phyloP scores from a whole-genome alignment of 2,888 invertebrate species.

The Harpalus rubripes region DNA sequence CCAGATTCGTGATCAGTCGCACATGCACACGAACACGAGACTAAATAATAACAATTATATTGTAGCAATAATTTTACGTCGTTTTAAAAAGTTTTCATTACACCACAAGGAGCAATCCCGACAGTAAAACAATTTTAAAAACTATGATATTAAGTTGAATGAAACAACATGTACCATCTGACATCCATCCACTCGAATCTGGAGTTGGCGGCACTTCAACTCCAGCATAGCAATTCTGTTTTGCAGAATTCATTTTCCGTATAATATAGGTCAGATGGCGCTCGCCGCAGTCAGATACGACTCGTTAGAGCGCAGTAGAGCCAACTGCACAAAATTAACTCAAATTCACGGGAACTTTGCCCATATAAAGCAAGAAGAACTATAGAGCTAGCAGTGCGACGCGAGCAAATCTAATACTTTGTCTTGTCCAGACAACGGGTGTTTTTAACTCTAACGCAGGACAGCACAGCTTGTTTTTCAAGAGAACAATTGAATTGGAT shows the following conservation, averaged over 20 bases:
- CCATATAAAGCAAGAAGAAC: slow-evolving; percentile 45
- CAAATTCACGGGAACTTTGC: slow-evolving; percentile 54
- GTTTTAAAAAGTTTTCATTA: too few relatives aligned
- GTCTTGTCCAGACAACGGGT: slow-evolving; percentile 24
- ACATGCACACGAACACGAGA: too few relatives aligned
- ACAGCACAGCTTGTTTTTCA: background rate
- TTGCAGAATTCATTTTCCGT: slow-evolving; percentile 46
- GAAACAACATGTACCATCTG: background rate
- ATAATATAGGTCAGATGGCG: slow-evolving; percentile 49
- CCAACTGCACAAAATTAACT: slow-evolving; percentile 59
- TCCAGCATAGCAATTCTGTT: slow-evolving; percentile 24
- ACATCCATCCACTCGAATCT: slow-evolving; percentile 1
- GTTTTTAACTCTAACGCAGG: background rate
- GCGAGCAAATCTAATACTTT: slow-evolving; percentile 52
- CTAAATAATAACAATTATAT: too few relatives aligned
- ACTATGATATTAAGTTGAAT: too few relatives aligned
- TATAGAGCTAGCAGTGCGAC: slow-evolving; percentile 12
- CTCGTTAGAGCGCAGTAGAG: slow-evolving; percentile 50
- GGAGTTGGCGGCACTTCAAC: slow-evolving; percentile 32
- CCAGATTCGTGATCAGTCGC: too few relatives aligned
- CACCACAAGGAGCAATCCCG: too few relatives aligned
- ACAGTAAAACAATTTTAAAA: too few relatives aligned
- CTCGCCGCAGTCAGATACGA: slow-evolving; percentile 27
- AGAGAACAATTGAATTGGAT: background rate
- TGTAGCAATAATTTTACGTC: too few relatives aligned